Conservation (phyloP, 2,113 vertebrate species). For the Fregata magnificens region DNA sequence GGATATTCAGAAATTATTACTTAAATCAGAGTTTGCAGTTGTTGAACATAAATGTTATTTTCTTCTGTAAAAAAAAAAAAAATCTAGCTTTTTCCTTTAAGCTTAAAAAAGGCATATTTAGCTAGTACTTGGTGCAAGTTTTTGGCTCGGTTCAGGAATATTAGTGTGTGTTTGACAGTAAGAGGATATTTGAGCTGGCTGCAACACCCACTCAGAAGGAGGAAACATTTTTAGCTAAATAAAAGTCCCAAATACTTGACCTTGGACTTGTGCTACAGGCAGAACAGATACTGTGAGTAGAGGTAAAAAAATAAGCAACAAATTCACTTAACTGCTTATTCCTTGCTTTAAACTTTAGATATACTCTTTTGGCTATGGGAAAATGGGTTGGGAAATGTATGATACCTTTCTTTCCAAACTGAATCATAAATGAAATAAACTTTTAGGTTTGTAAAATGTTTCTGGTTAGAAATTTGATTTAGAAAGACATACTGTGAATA, state of each 20-base stretch:
- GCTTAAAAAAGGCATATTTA: not conserved
- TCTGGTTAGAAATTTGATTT: not conserved
- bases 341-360: not conserved
- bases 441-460: not conserved
- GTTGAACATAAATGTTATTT: not conserved
- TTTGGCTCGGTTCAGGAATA: not conserved
- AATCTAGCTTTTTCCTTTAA: not conserved
- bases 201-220: not conserved
- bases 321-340: not conserved
- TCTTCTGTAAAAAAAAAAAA: not conserved
- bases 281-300: not conserved
- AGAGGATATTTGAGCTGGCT: not conserved
- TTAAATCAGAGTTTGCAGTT: not conserved
- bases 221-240: not conserved
- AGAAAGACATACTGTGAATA: not conserved
- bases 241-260: not conserved
- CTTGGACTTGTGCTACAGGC: not conserved
- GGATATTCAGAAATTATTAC: not conserved
- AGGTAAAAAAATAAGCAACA: not conserved
- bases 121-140: rapidly evolving
- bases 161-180: not conserved
- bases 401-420: not conserved
- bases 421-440: not conserved
- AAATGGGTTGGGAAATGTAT: not conserved
- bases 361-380: not conserved